phyloP scores from a whole-genome alignment of 2,888 invertebrate species.

The Drosophila testacea region DNA sequence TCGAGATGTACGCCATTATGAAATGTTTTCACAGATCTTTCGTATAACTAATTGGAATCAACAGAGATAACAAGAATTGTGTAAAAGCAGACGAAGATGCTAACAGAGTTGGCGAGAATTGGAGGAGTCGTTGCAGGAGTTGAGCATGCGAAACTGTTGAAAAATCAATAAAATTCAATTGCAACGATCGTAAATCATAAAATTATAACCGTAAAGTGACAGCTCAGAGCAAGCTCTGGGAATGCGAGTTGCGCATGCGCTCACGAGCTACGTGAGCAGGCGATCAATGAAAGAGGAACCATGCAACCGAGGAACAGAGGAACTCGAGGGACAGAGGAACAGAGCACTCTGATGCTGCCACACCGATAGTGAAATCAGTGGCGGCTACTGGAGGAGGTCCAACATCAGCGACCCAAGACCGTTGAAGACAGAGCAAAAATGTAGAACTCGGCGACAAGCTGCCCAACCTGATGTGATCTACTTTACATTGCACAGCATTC shows the following conservation, averaged over 20 bases:
- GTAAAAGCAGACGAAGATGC: constrained; percentile 4
- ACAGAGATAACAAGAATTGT: constrained; percentile 24
- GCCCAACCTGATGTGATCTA: constrained; percentile 68
- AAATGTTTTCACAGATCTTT: constrained; percentile 12
- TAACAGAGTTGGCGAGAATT: constrained; percentile 32
- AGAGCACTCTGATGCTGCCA: constrained; percentile 46
- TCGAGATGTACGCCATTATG: constrained; percentile 21
- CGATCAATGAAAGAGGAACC: constrained; percentile 57
- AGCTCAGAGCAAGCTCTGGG: constrained; percentile 76
- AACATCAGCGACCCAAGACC: constrained; percentile 14
- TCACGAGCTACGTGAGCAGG: constrained; percentile 72
- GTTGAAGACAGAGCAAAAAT: constrained; percentile 13
- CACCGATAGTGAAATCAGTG: constrained; percentile 61
- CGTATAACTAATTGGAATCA: constrained; percentile 30
- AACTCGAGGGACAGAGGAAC: background rate
- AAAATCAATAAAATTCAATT: constrained; percentile 83
- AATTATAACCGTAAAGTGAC: constrained; percentile 82
- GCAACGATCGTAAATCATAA: constrained; percentile 84
- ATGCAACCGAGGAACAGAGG: background rate
- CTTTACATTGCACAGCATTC: constrained; percentile 70
- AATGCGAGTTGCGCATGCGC: constrained; percentile 68
- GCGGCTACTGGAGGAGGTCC: constrained; percentile 62
- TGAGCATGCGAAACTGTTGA: constrained; percentile 73
- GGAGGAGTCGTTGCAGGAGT: constrained; percentile 17
- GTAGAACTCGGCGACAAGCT: constrained; percentile 34